phyloP scores from a whole-genome alignment of 2,113 vertebrate genomes.

The Pluvialis apricaria region DNA sequence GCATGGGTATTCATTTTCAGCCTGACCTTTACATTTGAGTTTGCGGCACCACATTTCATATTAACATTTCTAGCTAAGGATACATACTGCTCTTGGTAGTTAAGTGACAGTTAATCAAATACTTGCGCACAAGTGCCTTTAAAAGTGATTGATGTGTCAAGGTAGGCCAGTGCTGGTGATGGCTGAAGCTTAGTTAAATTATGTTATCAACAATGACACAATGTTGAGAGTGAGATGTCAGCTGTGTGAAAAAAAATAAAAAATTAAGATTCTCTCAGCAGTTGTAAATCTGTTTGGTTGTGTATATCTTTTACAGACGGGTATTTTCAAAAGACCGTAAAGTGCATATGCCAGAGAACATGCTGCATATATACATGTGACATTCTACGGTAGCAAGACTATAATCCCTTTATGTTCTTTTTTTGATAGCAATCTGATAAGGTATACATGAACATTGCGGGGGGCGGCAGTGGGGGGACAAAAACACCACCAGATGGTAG shows the following conservation, averaged over 20 bases:
- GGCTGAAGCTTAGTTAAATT: neutral
- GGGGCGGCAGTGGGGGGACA: too few species aligned
- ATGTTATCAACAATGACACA: neutral
- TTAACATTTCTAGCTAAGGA: neutral
- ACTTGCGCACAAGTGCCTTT: neutral
- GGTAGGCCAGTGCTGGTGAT: neutral
- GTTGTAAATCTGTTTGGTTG: neutral
- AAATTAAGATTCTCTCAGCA: neutral
- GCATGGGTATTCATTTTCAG: conserved; percentile 26
- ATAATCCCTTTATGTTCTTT: neutral
- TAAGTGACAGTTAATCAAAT: conserved; percentile 6
- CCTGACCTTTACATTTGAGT: conserved; percentile 21
- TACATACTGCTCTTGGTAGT: neutral
- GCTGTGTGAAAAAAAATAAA: neutral
- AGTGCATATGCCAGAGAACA: neutral
- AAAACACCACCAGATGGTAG: neutral
- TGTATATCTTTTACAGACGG: neutral
- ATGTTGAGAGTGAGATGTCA: neutral
- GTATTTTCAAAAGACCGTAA: neutral
- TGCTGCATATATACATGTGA: neutral
- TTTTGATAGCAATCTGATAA: neutral
- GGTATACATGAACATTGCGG: neutral
- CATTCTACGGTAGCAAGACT: neutral
- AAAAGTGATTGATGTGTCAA: conserved; percentile 26
- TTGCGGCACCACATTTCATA: neutral